Conservation (phyloP, 2,797 vertebrate species). For the Rhincodon typus region DNA sequence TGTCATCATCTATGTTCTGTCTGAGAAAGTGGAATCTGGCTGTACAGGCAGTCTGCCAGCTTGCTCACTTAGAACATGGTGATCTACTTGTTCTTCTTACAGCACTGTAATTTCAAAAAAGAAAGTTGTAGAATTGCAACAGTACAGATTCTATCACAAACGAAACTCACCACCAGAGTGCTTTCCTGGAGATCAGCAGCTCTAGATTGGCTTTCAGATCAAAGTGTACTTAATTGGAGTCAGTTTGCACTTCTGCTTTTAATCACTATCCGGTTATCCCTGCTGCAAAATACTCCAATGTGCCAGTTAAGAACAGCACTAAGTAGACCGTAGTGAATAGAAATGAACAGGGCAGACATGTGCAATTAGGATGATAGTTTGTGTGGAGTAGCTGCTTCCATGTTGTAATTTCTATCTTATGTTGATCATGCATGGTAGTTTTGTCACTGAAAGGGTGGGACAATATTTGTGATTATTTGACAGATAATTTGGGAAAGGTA, state of each 20-base stretch:
- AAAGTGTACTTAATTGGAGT: background rate
- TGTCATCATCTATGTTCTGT: background rate
- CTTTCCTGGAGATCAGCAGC: background rate
- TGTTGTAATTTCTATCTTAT: background rate
- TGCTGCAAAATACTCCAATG: too few species aligned
- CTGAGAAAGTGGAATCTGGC: background rate
- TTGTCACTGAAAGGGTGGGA: background rate
- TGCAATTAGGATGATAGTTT: background rate
- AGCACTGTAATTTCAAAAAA: background rate
- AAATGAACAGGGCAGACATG: background rate
- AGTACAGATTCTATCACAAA: background rate
- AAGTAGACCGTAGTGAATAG: background rate
- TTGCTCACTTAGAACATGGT: background rate
- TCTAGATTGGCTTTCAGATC: background rate
- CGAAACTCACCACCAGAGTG: background rate
- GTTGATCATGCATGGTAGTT: background rate
- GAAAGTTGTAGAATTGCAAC: background rate
- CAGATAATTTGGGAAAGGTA: background rate
- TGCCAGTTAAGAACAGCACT: background rate
- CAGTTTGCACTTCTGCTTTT: background rate
- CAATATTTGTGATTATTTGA: background rate
- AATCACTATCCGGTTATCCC: background rate
- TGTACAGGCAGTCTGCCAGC: background rate
- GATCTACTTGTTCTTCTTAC: background rate
- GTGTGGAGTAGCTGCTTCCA: background rate